Base-by-base conservation (phyloP, 2,888 invertebrate genomes). In the Tipula unca region DNA sequence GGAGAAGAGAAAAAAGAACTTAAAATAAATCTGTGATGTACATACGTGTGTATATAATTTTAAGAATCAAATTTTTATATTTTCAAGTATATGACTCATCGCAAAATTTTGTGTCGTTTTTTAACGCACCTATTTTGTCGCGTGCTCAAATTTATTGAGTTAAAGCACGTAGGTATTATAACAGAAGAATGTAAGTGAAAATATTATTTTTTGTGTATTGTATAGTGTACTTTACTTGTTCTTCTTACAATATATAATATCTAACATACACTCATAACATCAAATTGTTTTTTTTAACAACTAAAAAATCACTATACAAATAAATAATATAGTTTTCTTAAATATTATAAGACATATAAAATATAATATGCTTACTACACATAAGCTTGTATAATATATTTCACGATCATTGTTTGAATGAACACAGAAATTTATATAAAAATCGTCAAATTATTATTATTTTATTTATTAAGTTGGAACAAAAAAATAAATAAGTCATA, bases 111-210 rank as follows among this genome's bases (percentile, higher is more conserved):
- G 36, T 36, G 36, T 36, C 36, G 36, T 84, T 84, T 84, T 36
- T 20, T 36, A 84, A 85, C 85, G 85, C 85, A 36, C 85, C 85
- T 85, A 85, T 85, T 85, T 85, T 85, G 85, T 85, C 85, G 85
- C 85, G 48, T 85, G 48, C 85, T 39, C 85, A 83, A 83, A 83
- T 83, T 83, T 83, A 83, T 83, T 35, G 32, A 83, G 83, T 83
- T 83, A 83, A 29, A 83, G 83, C 83, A 83, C 83, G 83, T 83
- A 83, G 83, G 83, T 83, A 83, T 83, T 83, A 69, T 69, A 69
- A 69, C 69, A 69, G 69, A 69, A 69, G 69, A 69, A 69, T 69
- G 69, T 69, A 69, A 69, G 69, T 69, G 69, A 69, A 69, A 69
- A 69, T 25, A 25, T 69, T 69, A 17, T 48, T 69, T 69, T 69